Base-by-base conservation (phyloP, 2,113 vertebrate species). In the Eulemur macaco region DNA sequence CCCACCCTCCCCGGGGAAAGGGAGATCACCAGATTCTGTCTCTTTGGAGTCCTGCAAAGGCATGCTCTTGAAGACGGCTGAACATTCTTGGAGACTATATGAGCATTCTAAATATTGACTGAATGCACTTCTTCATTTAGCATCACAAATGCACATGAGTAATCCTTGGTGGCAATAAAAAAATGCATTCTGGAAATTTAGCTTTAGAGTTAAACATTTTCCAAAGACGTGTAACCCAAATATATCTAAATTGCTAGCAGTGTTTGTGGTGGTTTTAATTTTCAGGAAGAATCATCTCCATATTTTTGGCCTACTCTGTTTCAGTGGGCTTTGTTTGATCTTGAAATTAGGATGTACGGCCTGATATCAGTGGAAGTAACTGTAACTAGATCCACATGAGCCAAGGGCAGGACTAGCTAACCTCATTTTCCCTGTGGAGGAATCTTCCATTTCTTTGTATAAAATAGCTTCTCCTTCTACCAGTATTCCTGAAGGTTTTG, bases 241-340 rank as follows among this genome's bases (percentile, higher is more conserved):
- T 86, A 89, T 47, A 74, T 80, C 68, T 69, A 89, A 92, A 78
- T 91, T 81, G 86, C 68, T 54, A 89, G 93, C 68, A 68, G 89
- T 83, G 58, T 86, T 89, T 88, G 60, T 69, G 58, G 78, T 83
- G 94, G 91, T 93, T 98, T 96, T 68, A 86, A 96, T 96, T 96
- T 97, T 88, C 68, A 39, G 94, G 60, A 82, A 91, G 91, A 96
- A 96, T 84, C 17, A 27, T 92, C 82, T 91, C 86, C 56, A 20
- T 89, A 91, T 92, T 92, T 89, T 91, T 96, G 77, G 68, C 74
- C 69, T 74, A 17, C 68, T 91, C 47, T 4, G 0, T 89, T 87
- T 89, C 42, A 86, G 4, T 60, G n/a, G 93, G 60, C 73, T 86
- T 78, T 77, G 68, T 95, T 87, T 96, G 96, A 91, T 91, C 88